Evolutionary conservation across 1,140 invertebrate genomes (phyloP), one percentile per base, ranked within the genome.

Genomic region (Sitobion miscanthi): DNA sequence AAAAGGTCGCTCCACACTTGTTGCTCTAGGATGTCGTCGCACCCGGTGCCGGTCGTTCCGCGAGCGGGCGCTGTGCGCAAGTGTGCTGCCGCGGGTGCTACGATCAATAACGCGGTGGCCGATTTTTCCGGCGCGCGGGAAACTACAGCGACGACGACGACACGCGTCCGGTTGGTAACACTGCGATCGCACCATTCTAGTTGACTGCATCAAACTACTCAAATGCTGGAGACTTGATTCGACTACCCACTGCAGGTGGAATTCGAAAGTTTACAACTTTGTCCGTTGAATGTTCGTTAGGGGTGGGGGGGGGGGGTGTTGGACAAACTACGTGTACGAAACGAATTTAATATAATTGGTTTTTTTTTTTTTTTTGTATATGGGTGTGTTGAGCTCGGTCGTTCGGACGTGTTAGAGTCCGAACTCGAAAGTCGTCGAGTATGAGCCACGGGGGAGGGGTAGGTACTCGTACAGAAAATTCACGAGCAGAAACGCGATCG

Each of bases 81-180:
- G 87, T 89, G 49, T 38, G 52, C 35, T 30, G 47, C 35, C 9
- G 86, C 30, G 45, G 83, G 83, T 21, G 45, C 30, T 17, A 1
- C 86, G 87, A 89, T 89, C 87, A 89, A 89, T 89, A 89, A 54
- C 87, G n/a, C 87, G 49, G 87, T 21, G 49, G 86, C 86, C 49
- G 49, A 57, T 11, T 89, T 89, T 89, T 57, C 87, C 87, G 52
- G 49, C 87, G 47, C 87, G 87, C 87, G 87, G 87, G 87, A 89
- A 89, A 89, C 42, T 86, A n/a, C n/a, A n/a, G 14, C 35, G 52
- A 11, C 35, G n/a, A 38, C 47, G n/a, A 25, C 86, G 52, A 23
- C 6, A 54, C 52, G 30, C 42, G n/a, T 30, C n/a, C 17, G 35
- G 87, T 57, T 90, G 89, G 89, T 23, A 90, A 90, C 89, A 90